These are phyloP conservation scores for Azemiops feae DNA, from an alignment of 2,113 vertebrate species.

Conservation along the genomic window DNA sequence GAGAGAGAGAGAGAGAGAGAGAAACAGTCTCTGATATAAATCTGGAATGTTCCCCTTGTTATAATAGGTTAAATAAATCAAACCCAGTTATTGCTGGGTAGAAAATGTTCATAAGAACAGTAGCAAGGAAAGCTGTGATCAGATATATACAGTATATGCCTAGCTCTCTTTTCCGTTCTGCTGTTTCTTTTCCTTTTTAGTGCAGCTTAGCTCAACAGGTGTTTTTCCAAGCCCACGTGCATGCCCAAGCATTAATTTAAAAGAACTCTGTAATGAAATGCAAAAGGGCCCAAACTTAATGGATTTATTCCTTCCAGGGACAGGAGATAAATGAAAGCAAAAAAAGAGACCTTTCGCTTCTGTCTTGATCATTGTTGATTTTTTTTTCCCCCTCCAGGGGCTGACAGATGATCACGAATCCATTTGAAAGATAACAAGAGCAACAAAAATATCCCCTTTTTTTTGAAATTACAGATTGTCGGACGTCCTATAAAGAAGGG, in stretches of 20 bases:
- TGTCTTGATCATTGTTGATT: slow-evolving; percentile 64
- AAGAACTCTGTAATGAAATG: not conserved
- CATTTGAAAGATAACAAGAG: slow-evolving; percentile 61
- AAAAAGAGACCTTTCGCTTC: slow-evolving; percentile 66
- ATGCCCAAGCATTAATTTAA: slow-evolving; percentile 58
- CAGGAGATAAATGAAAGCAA: slow-evolving; percentile 68
- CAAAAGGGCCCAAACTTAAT: slow-evolving; percentile 56
- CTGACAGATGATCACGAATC: slow-evolving; percentile 72
- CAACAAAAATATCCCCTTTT: slow-evolving; percentile 33
- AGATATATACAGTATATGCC: slow-evolving; percentile 40
- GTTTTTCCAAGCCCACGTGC: slow-evolving; percentile 46
- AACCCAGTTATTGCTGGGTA: slow-evolving; percentile 29
- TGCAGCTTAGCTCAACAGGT: slow-evolving; percentile 54
- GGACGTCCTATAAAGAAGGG: slow-evolving; percentile 4
- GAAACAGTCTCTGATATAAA: not conserved
- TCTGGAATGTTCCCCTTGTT: not conserved
- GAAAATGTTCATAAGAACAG: slow-evolving; percentile 35
- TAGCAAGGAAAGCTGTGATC: slow-evolving; percentile 31
- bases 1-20: no score
- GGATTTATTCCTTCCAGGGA: slow-evolving; percentile 65
- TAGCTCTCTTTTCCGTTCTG: not conserved
- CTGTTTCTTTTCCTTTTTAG: not conserved
- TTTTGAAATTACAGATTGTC: slow-evolving; percentile 19
- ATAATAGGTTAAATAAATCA: slow-evolving; percentile 41
- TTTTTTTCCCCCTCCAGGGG: slow-evolving; percentile 34